Conservation (phyloP, 2,888 invertebrate species). For the Cecidostiba fungosa region DNA sequence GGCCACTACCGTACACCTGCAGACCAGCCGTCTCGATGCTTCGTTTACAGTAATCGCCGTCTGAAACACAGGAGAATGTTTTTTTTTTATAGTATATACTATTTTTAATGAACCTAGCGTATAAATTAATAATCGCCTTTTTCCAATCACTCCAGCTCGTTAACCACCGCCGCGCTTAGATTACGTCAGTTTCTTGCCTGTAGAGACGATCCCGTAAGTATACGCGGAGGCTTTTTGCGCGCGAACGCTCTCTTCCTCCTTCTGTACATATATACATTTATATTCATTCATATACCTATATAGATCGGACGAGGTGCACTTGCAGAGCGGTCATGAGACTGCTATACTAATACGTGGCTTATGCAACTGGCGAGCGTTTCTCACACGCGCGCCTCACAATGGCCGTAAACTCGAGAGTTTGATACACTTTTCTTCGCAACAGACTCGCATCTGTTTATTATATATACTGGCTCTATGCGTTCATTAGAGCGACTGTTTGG, state of each 20-base stretch:
- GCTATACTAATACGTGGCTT: not conserved
- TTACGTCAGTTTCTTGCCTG: not conserved
- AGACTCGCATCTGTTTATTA: not conserved
- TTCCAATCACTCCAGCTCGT: not conserved
- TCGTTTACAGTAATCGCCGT: constrained; percentile 93
- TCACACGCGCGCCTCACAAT: not conserved
- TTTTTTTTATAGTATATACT: too few relatives aligned
- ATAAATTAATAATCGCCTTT: not conserved
- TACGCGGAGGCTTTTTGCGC: not conserved
- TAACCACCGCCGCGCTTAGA: too few relatives aligned
- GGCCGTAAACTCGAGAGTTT: not conserved
- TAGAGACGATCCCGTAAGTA: not conserved
- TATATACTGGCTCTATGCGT: not conserved
- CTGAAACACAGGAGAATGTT: constrained; percentile 69
- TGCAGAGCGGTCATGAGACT: too few relatives aligned
- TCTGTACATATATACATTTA: not conserved
- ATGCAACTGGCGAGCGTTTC: not conserved
- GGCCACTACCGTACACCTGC: constrained; percentile 90
- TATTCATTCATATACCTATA: not conserved
- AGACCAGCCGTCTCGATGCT: constrained; percentile 93
- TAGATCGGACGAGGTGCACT: not conserved
- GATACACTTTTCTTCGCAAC: not conserved
- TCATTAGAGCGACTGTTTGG: not conserved
- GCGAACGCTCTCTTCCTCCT: not conserved
- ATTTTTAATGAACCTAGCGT: too few relatives aligned